phyloP scores from a whole-genome alignment of 30 jellyfish, hydroid and myxozoan species.

The Aurelia sp. region DNA sequence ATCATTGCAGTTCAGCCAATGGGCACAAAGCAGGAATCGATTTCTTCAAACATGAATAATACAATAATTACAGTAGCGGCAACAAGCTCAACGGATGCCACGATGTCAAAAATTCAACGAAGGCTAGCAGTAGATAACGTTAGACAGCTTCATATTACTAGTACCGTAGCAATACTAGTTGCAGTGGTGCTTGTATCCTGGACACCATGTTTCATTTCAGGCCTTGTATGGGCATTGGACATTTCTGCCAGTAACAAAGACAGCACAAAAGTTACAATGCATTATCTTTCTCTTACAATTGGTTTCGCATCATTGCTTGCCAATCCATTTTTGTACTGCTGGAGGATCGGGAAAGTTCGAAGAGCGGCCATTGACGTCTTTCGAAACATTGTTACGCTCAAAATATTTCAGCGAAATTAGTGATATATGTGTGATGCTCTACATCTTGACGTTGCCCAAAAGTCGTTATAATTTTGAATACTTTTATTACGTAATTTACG shows the following conservation, averaged over 20 bases:
- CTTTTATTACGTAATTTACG: no score
- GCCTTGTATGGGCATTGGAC: slow-evolving; percentile 62
- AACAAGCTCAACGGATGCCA: background rate
- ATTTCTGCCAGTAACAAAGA: slow-evolving; percentile 4
- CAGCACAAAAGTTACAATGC: slow-evolving; percentile 26
- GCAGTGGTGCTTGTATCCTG: slow-evolving; percentile 20
- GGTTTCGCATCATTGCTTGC: slow-evolving; percentile 56
- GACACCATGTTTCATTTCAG: slow-evolving; percentile 53
- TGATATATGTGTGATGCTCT: no score
- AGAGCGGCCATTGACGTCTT: slow-evolving; percentile 55
- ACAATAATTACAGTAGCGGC: background rate
- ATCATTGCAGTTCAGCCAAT: background rate
- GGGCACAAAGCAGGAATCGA: background rate
- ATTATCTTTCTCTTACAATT: slow-evolving; percentile 35
- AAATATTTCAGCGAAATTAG: no score
- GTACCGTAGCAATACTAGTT: slow-evolving; percentile 42
- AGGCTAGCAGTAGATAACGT: slow-evolving; percentile 15
- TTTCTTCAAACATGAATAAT: background rate
- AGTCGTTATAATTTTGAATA: no score
- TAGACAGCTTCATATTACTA: slow-evolving; percentile 50
- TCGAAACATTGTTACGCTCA: no score
- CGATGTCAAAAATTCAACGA: background rate
- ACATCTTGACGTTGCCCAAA: no score
- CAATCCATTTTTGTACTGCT: slow-evolving; percentile 59
- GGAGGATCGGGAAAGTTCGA: slow-evolving; percentile 51